Percentiles rank a stretch among this genome's conserved stretches.
phyloP scores from a whole-genome alignment of 2,113 vertebrate genomes.

The Rhinoptilus africanus region DNA sequence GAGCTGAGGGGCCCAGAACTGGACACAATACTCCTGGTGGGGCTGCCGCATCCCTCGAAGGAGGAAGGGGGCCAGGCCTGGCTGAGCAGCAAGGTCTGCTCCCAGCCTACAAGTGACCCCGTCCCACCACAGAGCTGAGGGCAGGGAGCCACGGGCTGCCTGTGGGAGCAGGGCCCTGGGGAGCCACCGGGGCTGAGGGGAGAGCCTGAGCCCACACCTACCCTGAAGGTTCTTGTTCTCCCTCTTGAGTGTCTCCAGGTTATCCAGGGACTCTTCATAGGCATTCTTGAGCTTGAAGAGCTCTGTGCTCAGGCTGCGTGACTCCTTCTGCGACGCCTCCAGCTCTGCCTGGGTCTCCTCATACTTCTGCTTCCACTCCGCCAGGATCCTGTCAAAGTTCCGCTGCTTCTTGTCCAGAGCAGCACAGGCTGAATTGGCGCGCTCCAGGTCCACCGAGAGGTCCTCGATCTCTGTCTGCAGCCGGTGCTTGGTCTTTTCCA shows the following conservation, averaged over 20 bases:
- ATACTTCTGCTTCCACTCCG: slow-evolving; percentile 88
- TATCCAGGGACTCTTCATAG: slow-evolving; percentile 88
- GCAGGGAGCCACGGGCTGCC: not conserved
- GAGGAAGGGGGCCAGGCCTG: not conserved
- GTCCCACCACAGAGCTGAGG: not conserved
- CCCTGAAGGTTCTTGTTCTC: slow-evolving; percentile 97
- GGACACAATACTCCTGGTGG: too few relatives aligned
- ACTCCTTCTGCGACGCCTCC: slow-evolving; percentile 87
- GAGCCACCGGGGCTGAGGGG: not conserved
- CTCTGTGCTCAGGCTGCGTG: slow-evolving; percentile 86
- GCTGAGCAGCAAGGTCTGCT: not conserved
- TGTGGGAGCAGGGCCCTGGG: not conserved
- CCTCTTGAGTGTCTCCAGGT: slow-evolving; percentile 87
- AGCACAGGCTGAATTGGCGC: slow-evolving; percentile 81
- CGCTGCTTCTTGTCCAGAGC: slow-evolving; percentile 92
- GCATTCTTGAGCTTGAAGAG: slow-evolving; percentile 92
- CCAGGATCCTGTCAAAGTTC: slow-evolving; percentile 86
- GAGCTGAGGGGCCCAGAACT: too few relatives aligned
- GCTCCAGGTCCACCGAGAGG: slow-evolving; percentile 86
- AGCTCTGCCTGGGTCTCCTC: slow-evolving; percentile 90
- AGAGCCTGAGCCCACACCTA: slow-evolving; percentile 6
- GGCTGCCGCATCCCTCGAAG: not conserved
- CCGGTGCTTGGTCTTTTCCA: slow-evolving; percentile 93
- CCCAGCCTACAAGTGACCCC: not conserved
- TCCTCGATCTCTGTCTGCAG: slow-evolving; percentile 93